phyloP scores from a whole-genome alignment of 30 jellyfish, hydroid and myxozoan genomes.

The Aurelia aurita region DNA sequence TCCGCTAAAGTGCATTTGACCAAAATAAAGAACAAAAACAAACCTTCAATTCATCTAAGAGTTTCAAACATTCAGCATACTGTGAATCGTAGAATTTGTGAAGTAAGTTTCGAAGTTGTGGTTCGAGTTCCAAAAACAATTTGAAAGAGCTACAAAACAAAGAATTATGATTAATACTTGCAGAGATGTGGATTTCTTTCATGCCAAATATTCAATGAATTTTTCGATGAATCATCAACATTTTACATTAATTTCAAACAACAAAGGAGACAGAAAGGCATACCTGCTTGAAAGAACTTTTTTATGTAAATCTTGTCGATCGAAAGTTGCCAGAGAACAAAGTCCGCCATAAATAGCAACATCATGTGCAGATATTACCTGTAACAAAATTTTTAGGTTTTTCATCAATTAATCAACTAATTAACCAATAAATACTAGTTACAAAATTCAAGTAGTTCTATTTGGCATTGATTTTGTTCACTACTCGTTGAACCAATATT shows the following conservation, averaged over 20 bases:
- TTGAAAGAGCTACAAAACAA: conserved; percentile 85
- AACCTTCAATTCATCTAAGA: conserved; percentile 89
- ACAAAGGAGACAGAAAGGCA: too few relatives aligned
- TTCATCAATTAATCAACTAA: not conserved
- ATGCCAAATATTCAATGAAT: too few relatives aligned
- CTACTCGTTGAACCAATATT: too few relatives aligned
- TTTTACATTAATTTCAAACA: too few relatives aligned
- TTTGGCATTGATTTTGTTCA: too few relatives aligned
- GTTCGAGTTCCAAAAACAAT: conserved; percentile 93
- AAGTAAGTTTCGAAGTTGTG: conserved; percentile 92
- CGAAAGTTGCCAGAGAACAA: conserved; percentile 97
- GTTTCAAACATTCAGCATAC: conserved; percentile 92
- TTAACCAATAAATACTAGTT: not conserved
- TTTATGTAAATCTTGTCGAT: conserved; percentile 90
- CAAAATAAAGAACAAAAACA: too few relatives aligned
- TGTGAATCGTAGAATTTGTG: conserved; percentile 94
- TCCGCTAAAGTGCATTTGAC: too few relatives aligned
- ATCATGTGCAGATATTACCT: conserved; percentile 96
- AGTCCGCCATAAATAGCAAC: conserved; percentile 98
- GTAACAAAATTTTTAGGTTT: not conserved
- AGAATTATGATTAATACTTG: not conserved
- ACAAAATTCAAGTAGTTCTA: too few relatives aligned
- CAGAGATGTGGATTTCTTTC: not conserved
- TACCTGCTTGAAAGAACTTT: conserved; percentile 97
- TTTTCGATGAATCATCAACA: too few relatives aligned